A percentile compares a stretch with the other conserved stretches of the same genome.
phyloP scores from a whole-genome alignment of 2,888 invertebrate genomes.

The Ommatoiulus sabulosus region DNA sequence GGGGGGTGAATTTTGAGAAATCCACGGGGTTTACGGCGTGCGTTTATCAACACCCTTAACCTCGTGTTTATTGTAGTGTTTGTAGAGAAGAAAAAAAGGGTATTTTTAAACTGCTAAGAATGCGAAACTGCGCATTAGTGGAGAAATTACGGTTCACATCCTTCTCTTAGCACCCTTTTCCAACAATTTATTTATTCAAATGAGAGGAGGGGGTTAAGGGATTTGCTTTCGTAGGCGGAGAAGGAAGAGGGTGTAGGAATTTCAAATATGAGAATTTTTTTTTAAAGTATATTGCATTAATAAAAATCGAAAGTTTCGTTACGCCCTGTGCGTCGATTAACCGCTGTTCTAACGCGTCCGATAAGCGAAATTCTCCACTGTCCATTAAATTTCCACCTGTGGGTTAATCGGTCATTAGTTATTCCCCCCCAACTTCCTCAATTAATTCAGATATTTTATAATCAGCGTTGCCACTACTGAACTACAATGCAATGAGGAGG shows the following conservation, averaged over 20 bases:
- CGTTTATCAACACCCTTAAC: slow-evolving; percentile 6
- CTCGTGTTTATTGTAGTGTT: background rate
- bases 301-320: background rate
- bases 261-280: background rate
- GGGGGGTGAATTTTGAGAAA: background rate
- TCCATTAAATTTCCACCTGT: background rate
- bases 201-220: background rate
- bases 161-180: background rate
- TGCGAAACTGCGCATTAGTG: background rate
- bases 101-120: slow-evolving; percentile 7
- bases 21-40: background rate
- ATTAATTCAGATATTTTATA: background rate
- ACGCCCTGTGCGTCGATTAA: background rate
- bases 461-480: background rate
- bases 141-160: background rate
- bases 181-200: background rate
- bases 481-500: background rate
- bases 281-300: background rate
- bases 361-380: background rate
- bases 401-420: slow-evolving; percentile 21
- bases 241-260: background rate
- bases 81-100: background rate
- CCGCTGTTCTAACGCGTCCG: background rate
- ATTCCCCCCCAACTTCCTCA: background rate
- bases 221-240: background rate